Evolutionary conservation across 92 coral and sea anemone genomes (phyloP).

Genomic region (Desmophyllum pertusum): DNA sequence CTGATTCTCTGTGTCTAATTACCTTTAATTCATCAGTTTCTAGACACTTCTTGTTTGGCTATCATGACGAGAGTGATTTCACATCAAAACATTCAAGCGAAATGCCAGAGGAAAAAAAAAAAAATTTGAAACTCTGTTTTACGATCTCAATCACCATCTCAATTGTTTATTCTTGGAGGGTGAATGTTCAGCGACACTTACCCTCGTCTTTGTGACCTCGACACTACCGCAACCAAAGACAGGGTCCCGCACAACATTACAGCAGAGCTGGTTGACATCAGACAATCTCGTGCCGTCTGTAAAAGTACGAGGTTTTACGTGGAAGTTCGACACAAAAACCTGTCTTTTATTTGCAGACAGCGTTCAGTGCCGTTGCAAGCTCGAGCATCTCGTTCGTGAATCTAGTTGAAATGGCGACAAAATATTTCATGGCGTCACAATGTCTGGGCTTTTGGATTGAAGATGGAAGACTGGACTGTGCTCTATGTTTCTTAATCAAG

Average conservation of each 20-base stretch:
- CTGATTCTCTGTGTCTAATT: slow-evolving; percentile 49
- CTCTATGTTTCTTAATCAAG: slow-evolving; percentile 40
- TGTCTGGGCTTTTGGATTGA: slow-evolving; percentile 52
- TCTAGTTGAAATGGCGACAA: slow-evolving; percentile 56
- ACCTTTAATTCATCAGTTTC: slow-evolving; percentile 35
- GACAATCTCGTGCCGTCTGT: slow-evolving; percentile 27
- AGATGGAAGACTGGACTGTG: slow-evolving; percentile 64
- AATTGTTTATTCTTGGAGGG: slow-evolving; percentile 30
- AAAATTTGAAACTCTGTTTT: slow-evolving; percentile 44
- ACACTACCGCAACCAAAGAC: slow-evolving; percentile 35
- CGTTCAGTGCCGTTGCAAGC: slow-evolving; percentile 39
- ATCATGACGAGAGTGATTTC: background rate
- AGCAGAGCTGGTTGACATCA: slow-evolving; percentile 47
- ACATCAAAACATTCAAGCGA: no score
- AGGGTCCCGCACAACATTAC: slow-evolving; percentile 45
- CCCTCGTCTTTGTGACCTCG: slow-evolving; percentile 49
- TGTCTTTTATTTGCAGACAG: slow-evolving; percentile 36
- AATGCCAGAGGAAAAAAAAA: no score
- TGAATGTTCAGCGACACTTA: slow-evolving; percentile 43
- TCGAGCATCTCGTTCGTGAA: slow-evolving; percentile 53
- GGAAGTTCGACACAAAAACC: slow-evolving; percentile 32
- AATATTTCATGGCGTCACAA: slow-evolving; percentile 71
- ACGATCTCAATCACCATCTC: slow-evolving; percentile 13
- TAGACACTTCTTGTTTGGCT: slow-evolving; percentile 40
- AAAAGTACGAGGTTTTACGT: slow-evolving; percentile 56